Base-by-base conservation (phyloP, 2,113 vertebrate genomes). In the Paedocypris sp. region DNA sequence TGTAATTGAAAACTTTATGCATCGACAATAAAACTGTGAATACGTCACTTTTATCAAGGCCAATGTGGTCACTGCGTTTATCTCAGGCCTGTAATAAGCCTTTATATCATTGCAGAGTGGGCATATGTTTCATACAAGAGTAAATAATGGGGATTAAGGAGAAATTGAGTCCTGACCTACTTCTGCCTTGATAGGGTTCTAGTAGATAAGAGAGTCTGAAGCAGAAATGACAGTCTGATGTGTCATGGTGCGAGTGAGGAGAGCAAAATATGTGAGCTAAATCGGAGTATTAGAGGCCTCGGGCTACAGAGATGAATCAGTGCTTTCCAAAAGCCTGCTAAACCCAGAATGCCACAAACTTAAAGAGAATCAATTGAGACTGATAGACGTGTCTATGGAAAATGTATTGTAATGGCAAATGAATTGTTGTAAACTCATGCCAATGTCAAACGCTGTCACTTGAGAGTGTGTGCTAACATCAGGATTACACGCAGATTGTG, bases 61-160 rank as follows among this genome's bases (percentile, higher is more conserved):
- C 75, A 80, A 78, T 71, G 66, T 60, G 81, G 80, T 77, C 67
- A 67, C 63, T 71, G 72, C 62, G 63, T 78, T 82, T 80, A 83
- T 83, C 77, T 79, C 75, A 75, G 74, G 76, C 72, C 73, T 80
- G 73, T 83, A 79, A 80, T 84, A 79, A 82, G 75, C 73, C 76
- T 76, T 50, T 63, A 64, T 63, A 73, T 77, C 78, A 71, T 79
- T 78, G 69, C 58, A 62, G 71, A 79, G 58, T 65, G 60, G 74
- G 75, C 75, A 77, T 80, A 76, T 79, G 81, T 76, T 83, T 79
- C 71, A 73, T 62, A 69, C 70, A 75, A 69, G 64, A 78, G 77
- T 75, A 60, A 75, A 75, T 78, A 76, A 64, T 78, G 71, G 59
- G 64, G 68, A 83, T 82, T 80, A 80, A 60, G 69, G 69, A 72